phyloP scores from a whole-genome alignment of 2,797 vertebrate species.

The Phoebastria nigripes region DNA sequence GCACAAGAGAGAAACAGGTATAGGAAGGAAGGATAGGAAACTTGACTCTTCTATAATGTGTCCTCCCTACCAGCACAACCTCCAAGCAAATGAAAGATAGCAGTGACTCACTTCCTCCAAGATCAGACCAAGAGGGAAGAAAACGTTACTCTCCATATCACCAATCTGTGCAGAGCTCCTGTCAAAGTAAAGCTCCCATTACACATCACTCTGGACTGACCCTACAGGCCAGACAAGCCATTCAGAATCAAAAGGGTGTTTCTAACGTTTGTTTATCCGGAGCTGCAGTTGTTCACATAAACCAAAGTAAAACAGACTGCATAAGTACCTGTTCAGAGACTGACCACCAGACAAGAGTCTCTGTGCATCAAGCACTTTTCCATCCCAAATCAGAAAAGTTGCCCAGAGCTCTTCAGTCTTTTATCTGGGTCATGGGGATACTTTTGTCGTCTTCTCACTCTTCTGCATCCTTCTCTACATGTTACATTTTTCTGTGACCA shows the following conservation, averaged over 20 bases:
- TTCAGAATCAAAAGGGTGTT: background rate
- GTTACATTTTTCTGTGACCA: background rate
- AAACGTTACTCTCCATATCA: background rate
- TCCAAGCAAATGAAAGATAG: background rate
- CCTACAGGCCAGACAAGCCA: background rate
- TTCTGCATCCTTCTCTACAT: background rate
- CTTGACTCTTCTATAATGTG: background rate
- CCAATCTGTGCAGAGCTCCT: background rate
- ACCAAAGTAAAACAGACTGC: background rate
- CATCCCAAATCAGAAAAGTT: background rate
- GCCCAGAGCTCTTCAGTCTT: background rate
- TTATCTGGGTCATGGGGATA: background rate
- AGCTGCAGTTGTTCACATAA: background rate
- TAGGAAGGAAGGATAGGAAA: background rate
- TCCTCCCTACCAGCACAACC: background rate
- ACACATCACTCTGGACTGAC: background rate
- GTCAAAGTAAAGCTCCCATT: background rate
- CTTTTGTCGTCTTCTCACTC: background rate
- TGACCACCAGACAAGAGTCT: background rate
- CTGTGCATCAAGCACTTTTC: background rate
- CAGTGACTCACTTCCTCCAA: slow-evolving; percentile 19
- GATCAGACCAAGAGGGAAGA: background rate
- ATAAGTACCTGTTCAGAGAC: background rate
- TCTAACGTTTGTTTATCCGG: background rate
- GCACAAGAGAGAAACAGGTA: background rate